Conservation (phyloP, 2,888 invertebrate genomes). For the Eristalinus aeneus region DNA sequence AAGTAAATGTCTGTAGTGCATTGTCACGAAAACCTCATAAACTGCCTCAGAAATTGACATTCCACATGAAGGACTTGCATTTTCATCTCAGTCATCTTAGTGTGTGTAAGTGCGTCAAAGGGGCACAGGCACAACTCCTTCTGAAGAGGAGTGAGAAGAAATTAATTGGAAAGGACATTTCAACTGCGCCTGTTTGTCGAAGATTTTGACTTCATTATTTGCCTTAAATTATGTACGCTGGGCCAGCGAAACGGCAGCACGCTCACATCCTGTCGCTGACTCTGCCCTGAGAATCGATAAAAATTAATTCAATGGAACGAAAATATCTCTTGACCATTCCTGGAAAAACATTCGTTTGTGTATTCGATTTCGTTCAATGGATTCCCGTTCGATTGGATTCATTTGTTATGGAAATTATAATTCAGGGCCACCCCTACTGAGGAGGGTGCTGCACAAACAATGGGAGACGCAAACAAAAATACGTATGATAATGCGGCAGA, state of each 20-base stretch:
- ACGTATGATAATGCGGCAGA: constrained; percentile 15
- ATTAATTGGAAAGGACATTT: not conserved
- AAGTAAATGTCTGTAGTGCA: constrained; percentile 60
- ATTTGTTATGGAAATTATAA: constrained; percentile 56
- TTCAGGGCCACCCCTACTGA: not conserved
- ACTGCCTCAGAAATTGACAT: constrained; percentile 55
- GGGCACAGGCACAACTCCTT: not conserved
- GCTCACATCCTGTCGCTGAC: constrained; percentile 27
- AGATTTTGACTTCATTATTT: not conserved
- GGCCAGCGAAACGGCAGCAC: not conserved
- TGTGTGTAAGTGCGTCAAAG: constrained; percentile 2
- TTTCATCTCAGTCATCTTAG: constrained; percentile 37
- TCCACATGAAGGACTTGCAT: constrained; percentile 59
- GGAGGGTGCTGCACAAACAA: constrained; percentile 18
- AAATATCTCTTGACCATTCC: constrained; percentile 31
- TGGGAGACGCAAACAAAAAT: constrained; percentile 24
- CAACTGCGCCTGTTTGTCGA: not conserved
- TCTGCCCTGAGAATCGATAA: constrained; percentile 13
- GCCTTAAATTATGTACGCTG: not conserved
- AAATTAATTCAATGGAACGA: constrained; percentile 41
- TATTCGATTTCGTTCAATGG: constrained; percentile 29
- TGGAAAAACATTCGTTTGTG: not conserved
- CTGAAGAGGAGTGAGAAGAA: not conserved
- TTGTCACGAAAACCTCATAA: constrained; percentile 63
- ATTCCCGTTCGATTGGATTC: constrained; percentile 42